These are phyloP conservation scores for Limanda limanda DNA, from an alignment of 2,113 vertebrate genomes.

Conservation along the genomic window DNA sequence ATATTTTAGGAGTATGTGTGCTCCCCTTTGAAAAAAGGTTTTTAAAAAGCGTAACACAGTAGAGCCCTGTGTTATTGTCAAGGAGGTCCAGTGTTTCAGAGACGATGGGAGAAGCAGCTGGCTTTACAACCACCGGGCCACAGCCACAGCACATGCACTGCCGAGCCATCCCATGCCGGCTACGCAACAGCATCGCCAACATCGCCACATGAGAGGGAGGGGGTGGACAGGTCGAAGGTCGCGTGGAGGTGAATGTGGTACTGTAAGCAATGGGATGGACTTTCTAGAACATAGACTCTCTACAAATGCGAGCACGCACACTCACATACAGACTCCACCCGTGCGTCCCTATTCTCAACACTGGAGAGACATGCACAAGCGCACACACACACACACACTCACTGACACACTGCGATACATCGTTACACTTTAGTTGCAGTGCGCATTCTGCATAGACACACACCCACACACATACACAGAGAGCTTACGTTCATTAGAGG, in stretches of 20 bases:
- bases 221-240: slow-evolving; percentile 19
- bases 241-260: slow-evolving; percentile 49
- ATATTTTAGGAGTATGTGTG: neutral
- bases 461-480: slow-evolving; percentile 39
- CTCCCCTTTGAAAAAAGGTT: neutral
- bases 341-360: slow-evolving; percentile 10
- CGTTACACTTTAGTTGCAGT: neutral
- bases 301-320: slow-evolving; percentile 7
- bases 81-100: slow-evolving; percentile 67
- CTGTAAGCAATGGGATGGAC: slow-evolving; percentile 86
- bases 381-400: neutral
- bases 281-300: slow-evolving; percentile 38
- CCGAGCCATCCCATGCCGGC: slow-evolving; percentile 77
- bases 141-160: slow-evolving; percentile 79
- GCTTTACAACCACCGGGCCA: slow-evolving; percentile 71
- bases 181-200: slow-evolving; percentile 40
- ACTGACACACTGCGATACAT: neutral
- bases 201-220: slow-evolving; percentile 26
- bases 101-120: slow-evolving; percentile 75
- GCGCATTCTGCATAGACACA: slow-evolving; percentile 6
- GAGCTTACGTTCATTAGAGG: slow-evolving; percentile 95
- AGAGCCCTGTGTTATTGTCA: slow-evolving; percentile 29
- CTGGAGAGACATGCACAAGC: slow-evolving; percentile 45
- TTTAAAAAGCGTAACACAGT: neutral
- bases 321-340: slow-evolving; percentile 31